phyloP scores from a whole-genome alignment of 1,140 invertebrate genomes.

The Cotesia glomerata region DNA sequence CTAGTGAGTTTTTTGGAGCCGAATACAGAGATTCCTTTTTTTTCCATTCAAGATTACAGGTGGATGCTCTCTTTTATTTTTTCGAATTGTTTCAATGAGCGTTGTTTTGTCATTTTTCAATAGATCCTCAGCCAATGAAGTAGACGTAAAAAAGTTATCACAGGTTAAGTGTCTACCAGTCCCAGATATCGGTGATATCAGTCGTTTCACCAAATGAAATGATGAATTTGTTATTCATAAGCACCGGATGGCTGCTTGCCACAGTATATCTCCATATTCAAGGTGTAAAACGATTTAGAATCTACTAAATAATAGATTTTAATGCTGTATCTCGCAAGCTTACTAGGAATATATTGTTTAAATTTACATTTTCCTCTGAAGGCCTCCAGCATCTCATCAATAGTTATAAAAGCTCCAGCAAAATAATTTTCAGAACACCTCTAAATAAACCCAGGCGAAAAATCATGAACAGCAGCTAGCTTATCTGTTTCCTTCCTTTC shows the following conservation, averaged over 20 bases:
- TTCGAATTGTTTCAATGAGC: slow-evolving; percentile 46
- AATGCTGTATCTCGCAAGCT: slow-evolving; percentile 30
- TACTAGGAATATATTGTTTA: slow-evolving; percentile 47
- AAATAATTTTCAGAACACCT: slow-evolving; percentile 27
- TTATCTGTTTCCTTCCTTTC: slow-evolving; percentile 40
- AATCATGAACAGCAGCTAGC: slow-evolving; percentile 49
- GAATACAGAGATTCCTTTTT: neutral
- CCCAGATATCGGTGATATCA: slow-evolving; percentile 32
- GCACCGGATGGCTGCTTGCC: neutral
- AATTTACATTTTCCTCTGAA: slow-evolving; percentile 48
- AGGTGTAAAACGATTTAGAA: slow-evolving; percentile 23
- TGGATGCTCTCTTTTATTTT: slow-evolving; percentile 51
- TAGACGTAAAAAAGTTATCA: slow-evolving; percentile 51
- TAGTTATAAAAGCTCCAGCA: slow-evolving; percentile 32
- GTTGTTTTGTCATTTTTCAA: slow-evolving; percentile 45
- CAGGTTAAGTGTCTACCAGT: slow-evolving; percentile 44
- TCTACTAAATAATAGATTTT: slow-evolving; percentile 28
- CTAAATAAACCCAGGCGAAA: slow-evolving; percentile 46
- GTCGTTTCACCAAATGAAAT: slow-evolving; percentile 2
- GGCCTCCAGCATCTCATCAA: slow-evolving; percentile 48
- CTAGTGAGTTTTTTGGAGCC: too few relatives aligned
- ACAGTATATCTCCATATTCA: slow-evolving; percentile 21
- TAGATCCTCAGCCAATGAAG: slow-evolving; percentile 44
- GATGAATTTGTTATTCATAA: neutral
- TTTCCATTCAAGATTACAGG: slow-evolving; percentile 32